A percentile compares a stretch with the other conserved stretches of the same genome.
phyloP scores from a whole-genome alignment of 2,797 vertebrate genomes.

The Paramormyrops hopkinsi region DNA sequence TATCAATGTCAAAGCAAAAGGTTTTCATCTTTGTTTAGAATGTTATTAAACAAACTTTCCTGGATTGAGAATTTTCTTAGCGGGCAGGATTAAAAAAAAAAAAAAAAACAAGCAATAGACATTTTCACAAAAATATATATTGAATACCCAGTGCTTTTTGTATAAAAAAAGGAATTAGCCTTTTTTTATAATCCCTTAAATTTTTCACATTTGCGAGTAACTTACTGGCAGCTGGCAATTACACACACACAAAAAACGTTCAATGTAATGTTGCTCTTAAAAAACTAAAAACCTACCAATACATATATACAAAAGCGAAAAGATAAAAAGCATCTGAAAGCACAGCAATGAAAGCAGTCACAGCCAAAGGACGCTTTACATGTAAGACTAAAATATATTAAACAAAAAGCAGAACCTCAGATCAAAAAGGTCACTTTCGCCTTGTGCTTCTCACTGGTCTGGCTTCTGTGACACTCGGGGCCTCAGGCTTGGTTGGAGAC shows the following conservation, averaged over 20 bases:
- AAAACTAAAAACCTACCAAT: neutral
- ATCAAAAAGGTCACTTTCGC: constrained; percentile 37
- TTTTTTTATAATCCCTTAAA: neutral
- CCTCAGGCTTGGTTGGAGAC: constrained; percentile 19
- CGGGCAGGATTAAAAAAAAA: neutral
- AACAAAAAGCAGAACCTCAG: constrained; percentile 20
- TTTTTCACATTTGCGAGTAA: neutral
- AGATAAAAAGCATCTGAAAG: neutral
- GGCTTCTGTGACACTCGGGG: neutral
- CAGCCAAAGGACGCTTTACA: constrained; percentile 8
- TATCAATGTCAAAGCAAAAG: constrained; percentile 69
- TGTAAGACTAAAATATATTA: constrained; percentile 19
- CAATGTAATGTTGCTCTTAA: neutral
- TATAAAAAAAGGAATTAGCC: neutral
- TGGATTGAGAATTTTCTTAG: neutral
- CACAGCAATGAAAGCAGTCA: constrained; percentile 15
- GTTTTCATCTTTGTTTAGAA: neutral
- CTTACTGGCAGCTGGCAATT: neutral
- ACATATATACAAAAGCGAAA: constrained; percentile 24
- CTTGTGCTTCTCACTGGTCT: constrained; percentile 34
- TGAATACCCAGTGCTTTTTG: neutral
- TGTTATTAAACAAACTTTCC: neutral
- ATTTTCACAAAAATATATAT: neutral
- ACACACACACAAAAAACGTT: neutral
- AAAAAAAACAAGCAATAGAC: neutral